A percentile compares a stretch with the other conserved stretches of the same genome.
phyloP scores from a whole-genome alignment of 1,140 invertebrate genomes.

The Heliconius himera region DNA sequence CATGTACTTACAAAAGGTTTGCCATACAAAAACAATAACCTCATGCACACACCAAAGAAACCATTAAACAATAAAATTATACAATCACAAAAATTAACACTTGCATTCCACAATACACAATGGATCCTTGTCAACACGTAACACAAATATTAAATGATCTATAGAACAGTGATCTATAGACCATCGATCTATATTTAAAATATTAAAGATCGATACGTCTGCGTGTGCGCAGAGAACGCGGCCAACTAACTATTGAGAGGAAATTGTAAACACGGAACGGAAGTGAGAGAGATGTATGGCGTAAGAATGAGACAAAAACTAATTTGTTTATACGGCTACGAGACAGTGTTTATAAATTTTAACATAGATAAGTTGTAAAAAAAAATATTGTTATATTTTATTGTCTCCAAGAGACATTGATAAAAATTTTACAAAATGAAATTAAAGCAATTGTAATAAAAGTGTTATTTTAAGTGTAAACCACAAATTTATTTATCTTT shows the following conservation, averaged over 20 bases:
- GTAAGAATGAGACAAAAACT: constrained; percentile 44
- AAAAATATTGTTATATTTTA: neutral
- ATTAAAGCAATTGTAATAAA: no score
- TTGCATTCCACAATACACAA: constrained; percentile 36
- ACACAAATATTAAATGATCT: constrained; percentile 49
- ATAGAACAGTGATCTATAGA: constrained; percentile 39
- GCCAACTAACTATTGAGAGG: constrained; percentile 48
- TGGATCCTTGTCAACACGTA: constrained; percentile 32
- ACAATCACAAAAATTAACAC: constrained; percentile 30
- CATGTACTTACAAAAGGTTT: neutral
- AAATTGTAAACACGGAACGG: constrained; percentile 63
- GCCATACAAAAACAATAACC: constrained; percentile 17
- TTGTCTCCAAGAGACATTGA: constrained; percentile 13
- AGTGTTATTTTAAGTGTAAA: neutral
- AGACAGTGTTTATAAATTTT: constrained; percentile 43
- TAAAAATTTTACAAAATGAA: neutral
- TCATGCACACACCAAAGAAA: constrained; percentile 29
- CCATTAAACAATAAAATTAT: constrained; percentile 26
- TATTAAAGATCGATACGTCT: constrained; percentile 41
- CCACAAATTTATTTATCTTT: neutral
- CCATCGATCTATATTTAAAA: neutral
- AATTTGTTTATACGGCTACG: constrained; percentile 53
- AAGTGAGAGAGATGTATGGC: constrained; percentile 47
- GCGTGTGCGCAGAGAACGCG: constrained; percentile 45
- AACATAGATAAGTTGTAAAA: constrained; percentile 32